Conservation (phyloP, 2,797 vertebrate genomes). For the Acanthurus leucopareius region DNA sequence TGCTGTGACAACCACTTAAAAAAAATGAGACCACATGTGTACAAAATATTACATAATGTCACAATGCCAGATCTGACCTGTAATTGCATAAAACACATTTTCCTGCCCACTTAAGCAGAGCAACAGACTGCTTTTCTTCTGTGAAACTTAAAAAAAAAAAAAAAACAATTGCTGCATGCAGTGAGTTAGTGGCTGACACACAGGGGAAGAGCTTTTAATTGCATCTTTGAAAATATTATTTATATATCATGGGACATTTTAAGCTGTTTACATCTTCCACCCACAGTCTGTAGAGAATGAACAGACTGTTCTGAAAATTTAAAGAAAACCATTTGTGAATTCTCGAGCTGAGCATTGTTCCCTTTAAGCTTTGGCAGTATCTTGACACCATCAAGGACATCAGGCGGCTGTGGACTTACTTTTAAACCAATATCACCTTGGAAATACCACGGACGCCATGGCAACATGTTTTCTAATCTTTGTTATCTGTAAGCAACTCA, state of each 20-base stretch:
- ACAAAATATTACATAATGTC: conserved; percentile 24
- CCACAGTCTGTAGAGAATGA: conserved; percentile 22
- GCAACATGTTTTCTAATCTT: conserved; percentile 84
- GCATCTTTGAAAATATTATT: conserved; percentile 12
- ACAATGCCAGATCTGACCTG: conserved; percentile 10
- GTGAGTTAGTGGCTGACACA: conserved; percentile 24
- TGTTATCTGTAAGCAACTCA: conserved; percentile 81
- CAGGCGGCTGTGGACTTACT: conserved; percentile 68
- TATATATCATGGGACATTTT: conserved; percentile 22
- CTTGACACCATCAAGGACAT: conserved; percentile 77
- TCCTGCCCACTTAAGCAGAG: conserved; percentile 22
- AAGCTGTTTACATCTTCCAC: conserved; percentile 16
- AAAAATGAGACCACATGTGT: background rate
- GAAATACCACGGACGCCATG: conserved; percentile 82
- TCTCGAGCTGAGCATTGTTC: conserved; percentile 26
- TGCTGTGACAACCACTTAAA: conserved; percentile 3
- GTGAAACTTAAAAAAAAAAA: conserved; percentile 31
- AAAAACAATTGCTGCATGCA: background rate
- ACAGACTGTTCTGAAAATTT: conserved; percentile 17
- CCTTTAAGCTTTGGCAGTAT: conserved; percentile 54
- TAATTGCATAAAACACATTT: conserved; percentile 30
- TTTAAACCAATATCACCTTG: conserved; percentile 81
- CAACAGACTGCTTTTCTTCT: conserved; percentile 4
- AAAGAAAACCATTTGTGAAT: conserved; percentile 9
- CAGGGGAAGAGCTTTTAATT: conserved; percentile 33